These are phyloP conservation scores for Phrynocephalus versicolor DNA, from an alignment of 2,113 vertebrate genomes.

Conservation along the genomic window DNA sequence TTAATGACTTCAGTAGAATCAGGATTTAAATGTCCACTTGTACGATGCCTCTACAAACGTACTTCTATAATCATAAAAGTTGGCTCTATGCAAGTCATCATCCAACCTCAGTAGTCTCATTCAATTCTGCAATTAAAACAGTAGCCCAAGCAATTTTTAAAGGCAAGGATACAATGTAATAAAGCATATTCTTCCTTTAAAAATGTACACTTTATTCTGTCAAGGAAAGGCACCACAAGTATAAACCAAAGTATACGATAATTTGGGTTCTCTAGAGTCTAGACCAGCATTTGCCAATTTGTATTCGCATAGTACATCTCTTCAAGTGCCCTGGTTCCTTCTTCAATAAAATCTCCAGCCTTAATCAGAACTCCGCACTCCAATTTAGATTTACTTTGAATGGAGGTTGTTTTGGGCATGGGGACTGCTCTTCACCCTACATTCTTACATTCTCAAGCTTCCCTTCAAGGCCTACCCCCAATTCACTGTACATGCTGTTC, in stretches of 20 bases:
- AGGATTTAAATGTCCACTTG: background rate
- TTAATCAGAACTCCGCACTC: background rate
- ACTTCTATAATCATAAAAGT: background rate
- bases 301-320: background rate
- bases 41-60: background rate
- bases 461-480: background rate
- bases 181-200: background rate
- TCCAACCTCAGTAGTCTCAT: background rate
- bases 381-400: background rate
- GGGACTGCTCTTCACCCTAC: background rate
- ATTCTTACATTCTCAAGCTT: background rate
- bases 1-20: background rate
- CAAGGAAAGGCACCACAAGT: background rate
- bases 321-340: background rate
- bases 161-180: background rate
- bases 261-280: background rate
- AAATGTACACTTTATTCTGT: background rate
- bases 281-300: background rate
- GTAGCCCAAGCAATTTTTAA: background rate
- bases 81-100: background rate
- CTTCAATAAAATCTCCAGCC: background rate
- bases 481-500: background rate
- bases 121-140: background rate
- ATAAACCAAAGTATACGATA: background rate
- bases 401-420: background rate